A percentile compares a stretch with the other conserved stretches of the same genome.
phyloP scores from a whole-genome alignment of 2,888 invertebrate genomes.

The Erpobdella octoculata region DNA sequence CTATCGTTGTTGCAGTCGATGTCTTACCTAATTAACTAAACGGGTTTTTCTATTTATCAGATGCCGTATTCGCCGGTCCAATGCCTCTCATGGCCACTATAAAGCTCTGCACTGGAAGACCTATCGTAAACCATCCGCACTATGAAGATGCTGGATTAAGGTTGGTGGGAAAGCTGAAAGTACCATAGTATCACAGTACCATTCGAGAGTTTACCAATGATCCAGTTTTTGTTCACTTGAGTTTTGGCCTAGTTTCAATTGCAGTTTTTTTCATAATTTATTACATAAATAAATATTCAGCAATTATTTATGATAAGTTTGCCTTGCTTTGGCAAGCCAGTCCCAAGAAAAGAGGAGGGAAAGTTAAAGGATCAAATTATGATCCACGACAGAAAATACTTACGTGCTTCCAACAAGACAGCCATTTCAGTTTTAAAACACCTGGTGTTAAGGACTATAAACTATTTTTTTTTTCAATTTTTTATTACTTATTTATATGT shows the following conservation, averaged over 20 bases:
- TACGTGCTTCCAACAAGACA: no score
- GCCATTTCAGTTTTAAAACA: no score
- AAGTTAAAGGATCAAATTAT: no score
- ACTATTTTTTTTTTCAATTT: background rate
- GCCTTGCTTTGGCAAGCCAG: no score
- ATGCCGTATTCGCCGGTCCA: conserved; percentile 74
- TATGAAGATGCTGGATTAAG: conserved; percentile 72
- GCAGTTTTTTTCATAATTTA: background rate
- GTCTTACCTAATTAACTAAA: background rate
- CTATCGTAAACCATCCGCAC: conserved; percentile 78
- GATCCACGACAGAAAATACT: no score
- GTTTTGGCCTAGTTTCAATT: background rate
- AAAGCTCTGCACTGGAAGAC: conserved; percentile 67
- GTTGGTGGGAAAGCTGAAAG: conserved; percentile 51
- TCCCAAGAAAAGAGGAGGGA: no score
- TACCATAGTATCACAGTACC: background rate
- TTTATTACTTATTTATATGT: background rate
- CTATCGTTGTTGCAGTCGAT: background rate
- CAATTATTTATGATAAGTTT: no score
- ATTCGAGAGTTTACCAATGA: background rate
- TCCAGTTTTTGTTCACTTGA: background rate
- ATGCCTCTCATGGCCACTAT: conserved; percentile 77
- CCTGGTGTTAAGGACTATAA: background rate
- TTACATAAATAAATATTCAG: background rate
- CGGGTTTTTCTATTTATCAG: conserved; percentile 39